Evolutionary conservation across 2,888 invertebrate species (phyloP), one percentile per base, ranked within the genome.

Genomic region (Clistopyga incitator): DNA sequence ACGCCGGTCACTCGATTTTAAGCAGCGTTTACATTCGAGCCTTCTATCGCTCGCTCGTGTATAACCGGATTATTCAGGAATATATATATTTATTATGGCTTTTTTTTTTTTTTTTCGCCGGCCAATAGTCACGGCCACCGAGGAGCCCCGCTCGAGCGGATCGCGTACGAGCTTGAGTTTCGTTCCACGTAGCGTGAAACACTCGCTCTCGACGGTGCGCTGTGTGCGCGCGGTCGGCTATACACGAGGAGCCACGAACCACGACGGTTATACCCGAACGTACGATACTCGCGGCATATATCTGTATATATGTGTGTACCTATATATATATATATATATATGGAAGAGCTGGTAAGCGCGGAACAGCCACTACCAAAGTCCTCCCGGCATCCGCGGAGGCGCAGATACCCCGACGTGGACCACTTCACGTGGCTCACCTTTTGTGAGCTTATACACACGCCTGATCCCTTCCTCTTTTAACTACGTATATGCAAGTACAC

Each of bases 111-210:
- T 61, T 45, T 72, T 29, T 29, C 59, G 65, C 45, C 29, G 34
- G 65, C 25, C 10, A 23, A 23, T 20, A 13, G 6, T 3, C 11
- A 89, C 90, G 89, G 89, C 90, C 89, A 90, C 89, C 90, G 89
- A 89, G 88, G 88, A 86, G 88, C 88, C 89, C 88, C 90, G 90
- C 88, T 89, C 88, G 91, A 91, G 89, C 92, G 88, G 91, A 90
- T 91, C 92, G 91, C 90, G 90, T 90, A 90, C 91, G 90, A 91
- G 70, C 77, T 68, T 79, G 77, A 84, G 91, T 91, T 91, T 91
- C 91, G 90, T 91, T 91, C 89, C 90, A 91, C 90, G 91, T 91
- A 91, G 91, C 91, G 88, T 90, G 90, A 90, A 91, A 91, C 91
- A 84, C 81, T 84, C 77, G 54, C 45, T 90, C 45, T 90, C 88